Conservation (phyloP, 92 coral and sea anemone genomes). For the Bergia sp. region DNA sequence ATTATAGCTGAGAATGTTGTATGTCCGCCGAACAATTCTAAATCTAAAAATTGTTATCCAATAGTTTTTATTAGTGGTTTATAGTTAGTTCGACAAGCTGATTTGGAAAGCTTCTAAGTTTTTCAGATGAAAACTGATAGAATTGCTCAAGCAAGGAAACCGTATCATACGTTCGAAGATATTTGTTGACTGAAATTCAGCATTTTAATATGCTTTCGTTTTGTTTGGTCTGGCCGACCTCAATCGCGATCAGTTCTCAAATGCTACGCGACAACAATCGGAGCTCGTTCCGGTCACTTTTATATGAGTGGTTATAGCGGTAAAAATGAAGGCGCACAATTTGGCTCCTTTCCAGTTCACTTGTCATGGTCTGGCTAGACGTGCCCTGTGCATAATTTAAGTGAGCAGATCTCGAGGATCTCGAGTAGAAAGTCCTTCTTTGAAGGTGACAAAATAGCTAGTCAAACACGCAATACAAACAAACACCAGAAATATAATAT, state of each 20-base stretch:
- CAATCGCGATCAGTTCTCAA: not conserved
- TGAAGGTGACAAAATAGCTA: not conserved
- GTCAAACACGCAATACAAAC: not conserved
- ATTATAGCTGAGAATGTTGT: too few relatives aligned
- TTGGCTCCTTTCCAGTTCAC: not conserved
- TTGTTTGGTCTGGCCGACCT: not conserved
- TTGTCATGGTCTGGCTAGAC: not conserved
- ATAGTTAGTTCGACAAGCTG: too few relatives aligned
- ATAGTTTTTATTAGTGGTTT: too few relatives aligned
- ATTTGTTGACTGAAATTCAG: not conserved
- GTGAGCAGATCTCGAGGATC: not conserved
- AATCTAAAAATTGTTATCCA: too few relatives aligned
- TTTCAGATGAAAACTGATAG: too few relatives aligned
- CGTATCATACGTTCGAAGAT: not conserved
- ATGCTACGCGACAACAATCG: too few relatives aligned
- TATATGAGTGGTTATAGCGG: not conserved
- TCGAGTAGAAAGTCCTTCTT: not conserved
- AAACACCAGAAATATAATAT: constrained; percentile 3
- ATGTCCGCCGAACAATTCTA: too few relatives aligned
- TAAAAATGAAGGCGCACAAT: not conserved
- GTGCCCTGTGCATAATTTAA: too few relatives aligned
- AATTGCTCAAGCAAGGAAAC: too few relatives aligned
- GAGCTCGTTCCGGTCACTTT: too few relatives aligned
- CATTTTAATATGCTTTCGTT: too few relatives aligned
- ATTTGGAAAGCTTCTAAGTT: too few relatives aligned